phyloP scores from a whole-genome alignment of 2,113 vertebrate species.

The Callaeas wilsoni region DNA sequence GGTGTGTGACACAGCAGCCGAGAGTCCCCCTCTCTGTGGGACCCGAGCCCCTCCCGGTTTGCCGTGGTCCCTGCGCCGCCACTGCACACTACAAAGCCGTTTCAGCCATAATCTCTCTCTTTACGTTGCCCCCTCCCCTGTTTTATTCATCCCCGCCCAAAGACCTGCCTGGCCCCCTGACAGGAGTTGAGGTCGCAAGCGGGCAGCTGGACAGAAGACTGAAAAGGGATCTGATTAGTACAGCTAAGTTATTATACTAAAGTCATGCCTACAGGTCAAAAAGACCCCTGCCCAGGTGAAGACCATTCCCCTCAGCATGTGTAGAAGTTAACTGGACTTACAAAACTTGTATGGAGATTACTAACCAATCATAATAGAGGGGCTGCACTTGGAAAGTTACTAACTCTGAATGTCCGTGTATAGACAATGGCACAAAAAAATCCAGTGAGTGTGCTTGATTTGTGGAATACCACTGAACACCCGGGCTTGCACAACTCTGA shows the following conservation, averaged over 20 bases:
- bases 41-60: neutral
- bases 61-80: neutral
- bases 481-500: neutral
- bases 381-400: neutral
- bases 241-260: neutral
- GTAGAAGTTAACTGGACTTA: neutral
- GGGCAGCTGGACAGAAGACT: neutral
- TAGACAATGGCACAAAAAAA: neutral
- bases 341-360: neutral
- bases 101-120: neutral
- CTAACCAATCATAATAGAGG: neutral
- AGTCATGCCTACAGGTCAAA: neutral
- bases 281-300: neutral
- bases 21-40: neutral
- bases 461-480: accelerated
- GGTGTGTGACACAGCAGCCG: neutral
- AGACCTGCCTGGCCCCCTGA: accelerated
- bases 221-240: no score
- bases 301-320: neutral
- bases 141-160: neutral
- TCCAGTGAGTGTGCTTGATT: neutral
- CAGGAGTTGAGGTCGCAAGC: accelerated
- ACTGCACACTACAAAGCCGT: accelerated
- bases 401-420: accelerated
- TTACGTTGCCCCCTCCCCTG: accelerated